These are phyloP conservation scores for Chaetodon auriga DNA, from an alignment of 2,113 vertebrate genomes.

Conservation along the genomic window DNA sequence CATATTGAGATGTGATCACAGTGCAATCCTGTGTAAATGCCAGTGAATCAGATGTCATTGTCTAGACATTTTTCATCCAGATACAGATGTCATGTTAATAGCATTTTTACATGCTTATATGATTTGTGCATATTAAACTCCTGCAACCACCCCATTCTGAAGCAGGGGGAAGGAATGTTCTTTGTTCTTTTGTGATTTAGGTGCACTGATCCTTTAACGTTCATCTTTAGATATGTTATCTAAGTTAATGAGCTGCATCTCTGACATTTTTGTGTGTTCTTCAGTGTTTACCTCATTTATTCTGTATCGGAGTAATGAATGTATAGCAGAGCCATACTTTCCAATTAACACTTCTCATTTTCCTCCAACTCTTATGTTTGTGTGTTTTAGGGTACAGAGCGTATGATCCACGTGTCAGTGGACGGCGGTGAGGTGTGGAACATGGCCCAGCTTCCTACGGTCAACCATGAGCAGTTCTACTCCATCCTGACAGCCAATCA, in stretches of 20 bases:
- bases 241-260: neutral
- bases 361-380: neutral
- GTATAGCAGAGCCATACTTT: neutral
- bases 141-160: neutral
- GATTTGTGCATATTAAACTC: neutral
- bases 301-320: neutral
- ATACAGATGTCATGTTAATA: too few species aligned
- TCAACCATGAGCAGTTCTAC: slow-evolving; percentile 94
- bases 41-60: too few species aligned
- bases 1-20: neutral
- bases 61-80: too few species aligned
- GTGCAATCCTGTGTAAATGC: too few species aligned
- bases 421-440: slow-evolving; percentile 92
- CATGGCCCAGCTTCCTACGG: slow-evolving; percentile 94
- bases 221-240: neutral
- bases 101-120: neutral
- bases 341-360: neutral
- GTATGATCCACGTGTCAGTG: slow-evolving; percentile 92
- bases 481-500: slow-evolving; percentile 93
- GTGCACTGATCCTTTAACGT: neutral
- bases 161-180: neutral
- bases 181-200: neutral
- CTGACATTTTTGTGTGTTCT: neutral
- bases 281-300: neutral
- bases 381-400: slow-evolving; percentile 85